Percentiles rank a stretch among this genome's conserved stretches.
These are phyloP conservation scores for Phenganax stokvisi DNA, from an alignment of 92 coral and sea anemone species.

Conservation along the genomic window DNA sequence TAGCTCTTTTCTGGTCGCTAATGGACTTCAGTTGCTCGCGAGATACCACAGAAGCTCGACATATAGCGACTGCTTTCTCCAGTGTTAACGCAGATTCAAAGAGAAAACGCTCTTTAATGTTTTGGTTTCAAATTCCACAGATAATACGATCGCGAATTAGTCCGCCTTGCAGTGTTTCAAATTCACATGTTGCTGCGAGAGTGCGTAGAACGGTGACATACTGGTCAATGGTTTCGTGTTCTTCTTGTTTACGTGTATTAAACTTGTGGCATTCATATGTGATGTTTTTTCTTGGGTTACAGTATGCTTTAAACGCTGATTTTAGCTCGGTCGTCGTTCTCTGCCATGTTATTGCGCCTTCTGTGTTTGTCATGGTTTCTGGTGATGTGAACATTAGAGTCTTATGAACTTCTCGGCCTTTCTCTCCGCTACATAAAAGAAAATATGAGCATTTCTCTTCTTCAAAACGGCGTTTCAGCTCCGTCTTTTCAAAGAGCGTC, in stretches of 20 bases:
- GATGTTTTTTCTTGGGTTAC: background rate
- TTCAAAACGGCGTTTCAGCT: conserved; percentile 39
- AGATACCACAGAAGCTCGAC: no score
- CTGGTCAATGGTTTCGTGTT: no score
- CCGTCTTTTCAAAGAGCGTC: conserved; percentile 44
- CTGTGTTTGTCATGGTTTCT: conserved; percentile 22
- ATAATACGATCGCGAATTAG: no score
- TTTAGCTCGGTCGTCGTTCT: background rate
- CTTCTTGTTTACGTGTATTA: background rate
- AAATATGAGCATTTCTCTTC: conserved; percentile 48
- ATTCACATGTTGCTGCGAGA: no score
- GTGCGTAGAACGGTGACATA: no score
- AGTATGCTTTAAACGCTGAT: background rate
- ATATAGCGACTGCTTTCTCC: no score
- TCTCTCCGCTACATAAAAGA: conserved; percentile 43
- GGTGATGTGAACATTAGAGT: conserved; percentile 35
- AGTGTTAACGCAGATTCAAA: no score
- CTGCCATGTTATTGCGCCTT: background rate
- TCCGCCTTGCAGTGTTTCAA: no score
- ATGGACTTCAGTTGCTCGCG: no score
- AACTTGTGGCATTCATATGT: background rate
- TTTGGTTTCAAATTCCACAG: no score
- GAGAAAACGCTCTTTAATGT: no score
- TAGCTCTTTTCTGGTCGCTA: no score
- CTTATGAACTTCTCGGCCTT: background rate